Evolutionary conservation across 2,113 vertebrate genomes (phyloP).

Genomic region (Anhinga anhinga): DNA sequence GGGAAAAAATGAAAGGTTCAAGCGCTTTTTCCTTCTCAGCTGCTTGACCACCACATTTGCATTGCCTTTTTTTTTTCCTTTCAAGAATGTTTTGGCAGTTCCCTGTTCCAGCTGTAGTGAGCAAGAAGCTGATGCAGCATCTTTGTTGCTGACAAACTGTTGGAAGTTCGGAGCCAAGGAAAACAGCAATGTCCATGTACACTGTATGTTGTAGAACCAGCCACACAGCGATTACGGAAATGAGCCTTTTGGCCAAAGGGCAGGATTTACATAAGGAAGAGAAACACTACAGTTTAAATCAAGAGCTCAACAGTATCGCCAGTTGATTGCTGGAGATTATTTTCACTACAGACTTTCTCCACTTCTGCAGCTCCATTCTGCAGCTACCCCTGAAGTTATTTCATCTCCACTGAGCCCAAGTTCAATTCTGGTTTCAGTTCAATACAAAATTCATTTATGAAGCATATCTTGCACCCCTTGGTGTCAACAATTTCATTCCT

Average conservation of each 20-base stretch:
- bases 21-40: background rate
- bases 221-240: background rate
- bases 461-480: background rate
- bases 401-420: background rate
- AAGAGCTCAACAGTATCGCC: background rate
- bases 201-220: background rate
- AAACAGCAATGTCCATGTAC: background rate
- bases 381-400: background rate
- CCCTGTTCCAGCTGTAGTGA: background rate
- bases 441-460: background rate
- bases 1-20: background rate
- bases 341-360: background rate
- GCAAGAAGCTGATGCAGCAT: background rate
- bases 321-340: background rate
- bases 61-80: background rate
- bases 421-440: background rate
- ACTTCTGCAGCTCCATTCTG: background rate
- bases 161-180: background rate
- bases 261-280: background rate
- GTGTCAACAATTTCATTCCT: background rate
- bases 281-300: background rate
- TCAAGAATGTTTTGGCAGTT: background rate
- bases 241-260: background rate
- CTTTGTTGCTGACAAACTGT: background rate
- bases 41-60: background rate